phyloP scores from a whole-genome alignment of 2,888 invertebrate genomes.

The Galeruca laticollis region DNA sequence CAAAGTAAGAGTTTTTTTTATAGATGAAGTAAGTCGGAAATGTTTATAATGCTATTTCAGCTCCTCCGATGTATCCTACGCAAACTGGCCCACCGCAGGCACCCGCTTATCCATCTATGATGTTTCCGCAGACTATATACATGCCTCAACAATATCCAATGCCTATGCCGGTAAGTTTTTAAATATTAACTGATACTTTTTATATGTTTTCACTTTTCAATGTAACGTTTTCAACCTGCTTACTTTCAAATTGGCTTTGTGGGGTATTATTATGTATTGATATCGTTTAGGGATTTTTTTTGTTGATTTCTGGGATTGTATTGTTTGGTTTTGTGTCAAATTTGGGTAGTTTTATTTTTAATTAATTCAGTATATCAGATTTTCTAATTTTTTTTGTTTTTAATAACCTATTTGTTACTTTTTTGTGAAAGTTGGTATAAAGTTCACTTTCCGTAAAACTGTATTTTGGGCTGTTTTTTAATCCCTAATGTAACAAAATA shows the following conservation, averaged over 20 bases:
- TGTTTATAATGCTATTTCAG: slow-evolving; percentile 46
- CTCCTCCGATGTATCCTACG: slow-evolving; percentile 63
- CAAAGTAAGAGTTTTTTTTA: slow-evolving; percentile 57
- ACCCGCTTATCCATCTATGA: slow-evolving; percentile 64
- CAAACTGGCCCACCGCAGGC: slow-evolving; percentile 64
- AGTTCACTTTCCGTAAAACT: too few species aligned
- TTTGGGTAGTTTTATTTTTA: too few species aligned
- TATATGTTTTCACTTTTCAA: slow-evolving; percentile 1
- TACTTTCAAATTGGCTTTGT: background rate
- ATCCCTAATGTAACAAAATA: too few species aligned
- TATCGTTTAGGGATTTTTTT: background rate
- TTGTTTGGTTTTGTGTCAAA: background rate
- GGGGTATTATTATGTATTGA: background rate
- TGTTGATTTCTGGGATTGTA: background rate
- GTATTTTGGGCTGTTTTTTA: too few species aligned
- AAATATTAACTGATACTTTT: background rate
- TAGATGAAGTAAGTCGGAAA: background rate
- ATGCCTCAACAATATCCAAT: slow-evolving; percentile 68
- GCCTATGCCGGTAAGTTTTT: slow-evolving; percentile 65
- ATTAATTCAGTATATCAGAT: too few species aligned
- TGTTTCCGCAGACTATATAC: slow-evolving; percentile 65
- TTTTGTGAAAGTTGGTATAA: too few species aligned
- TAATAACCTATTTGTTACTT: too few species aligned
- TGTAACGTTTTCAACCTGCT: slow-evolving; percentile 11
- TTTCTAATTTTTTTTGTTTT: too few species aligned